Evolutionary conservation across 2,113 vertebrate species (phyloP).

Genomic region (Mirza zaza): DNA sequence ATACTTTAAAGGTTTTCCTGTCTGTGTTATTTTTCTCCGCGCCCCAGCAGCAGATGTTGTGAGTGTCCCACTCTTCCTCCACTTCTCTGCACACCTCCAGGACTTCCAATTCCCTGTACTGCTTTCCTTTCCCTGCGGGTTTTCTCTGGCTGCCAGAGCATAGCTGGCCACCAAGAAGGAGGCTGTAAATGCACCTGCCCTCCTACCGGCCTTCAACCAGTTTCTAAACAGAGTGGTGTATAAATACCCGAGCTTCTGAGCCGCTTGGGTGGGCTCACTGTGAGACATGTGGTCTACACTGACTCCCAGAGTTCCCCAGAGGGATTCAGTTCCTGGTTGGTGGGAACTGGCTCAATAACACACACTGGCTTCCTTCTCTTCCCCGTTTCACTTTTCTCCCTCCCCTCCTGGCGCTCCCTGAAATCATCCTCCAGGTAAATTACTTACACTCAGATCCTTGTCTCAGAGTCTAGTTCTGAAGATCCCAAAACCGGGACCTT

Average conservation of each 20-base stretch:
- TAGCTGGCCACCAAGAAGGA: background rate
- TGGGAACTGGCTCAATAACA: background rate
- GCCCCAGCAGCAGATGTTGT: background rate
- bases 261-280: background rate
- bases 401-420: background rate
- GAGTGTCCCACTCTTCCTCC: background rate
- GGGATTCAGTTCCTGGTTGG: background rate
- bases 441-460: background rate
- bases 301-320: background rate
- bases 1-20: background rate
- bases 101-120: background rate
- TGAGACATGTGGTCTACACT: background rate
- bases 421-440: background rate
- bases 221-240: background rate
- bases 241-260: background rate
- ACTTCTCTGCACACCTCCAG: background rate
- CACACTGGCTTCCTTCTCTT: background rate
- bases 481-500: background rate
- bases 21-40: background rate
- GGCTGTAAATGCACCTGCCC: background rate
- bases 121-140: background rate
- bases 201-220: background rate
- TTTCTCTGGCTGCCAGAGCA: background rate
- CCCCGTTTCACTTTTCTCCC: background rate
- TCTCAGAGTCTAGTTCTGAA: background rate